Evolutionary conservation across 2,113 vertebrate species (phyloP).

Genomic region (Neomonachus schauinslandi): DNA sequence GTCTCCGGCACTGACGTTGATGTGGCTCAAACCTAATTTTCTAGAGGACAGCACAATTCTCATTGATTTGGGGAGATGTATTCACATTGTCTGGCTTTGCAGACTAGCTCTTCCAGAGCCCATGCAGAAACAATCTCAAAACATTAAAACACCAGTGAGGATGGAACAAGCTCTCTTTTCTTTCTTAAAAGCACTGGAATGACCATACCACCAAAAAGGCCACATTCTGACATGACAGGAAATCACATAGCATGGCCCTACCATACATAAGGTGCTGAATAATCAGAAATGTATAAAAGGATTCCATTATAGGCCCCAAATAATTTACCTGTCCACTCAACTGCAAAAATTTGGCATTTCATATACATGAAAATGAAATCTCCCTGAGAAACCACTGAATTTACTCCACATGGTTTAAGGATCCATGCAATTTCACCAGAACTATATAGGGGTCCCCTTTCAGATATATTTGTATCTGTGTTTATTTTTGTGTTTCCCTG

Average conservation of each 20-base stretch:
- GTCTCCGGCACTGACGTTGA: constrained; percentile 60
- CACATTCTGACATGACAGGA: background rate
- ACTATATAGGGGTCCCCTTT: background rate
- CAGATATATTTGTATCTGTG: background rate
- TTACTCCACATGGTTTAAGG: constrained; percentile 45
- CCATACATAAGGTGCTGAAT: constrained; percentile 49
- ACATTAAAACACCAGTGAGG: constrained; percentile 22
- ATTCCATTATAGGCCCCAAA: constrained; percentile 54
- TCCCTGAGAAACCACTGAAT: constrained; percentile 68
- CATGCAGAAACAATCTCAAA: constrained; percentile 51
- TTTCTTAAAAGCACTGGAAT: constrained; percentile 38
- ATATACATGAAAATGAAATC: constrained; percentile 63
- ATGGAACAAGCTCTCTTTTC: background rate
- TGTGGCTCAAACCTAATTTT: constrained; percentile 77
- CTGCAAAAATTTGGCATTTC: constrained; percentile 71
- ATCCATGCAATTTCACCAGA: constrained; percentile 43
- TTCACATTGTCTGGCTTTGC: constrained; percentile 47
- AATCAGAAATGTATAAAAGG: constrained; percentile 65
- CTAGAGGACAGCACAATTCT: constrained; percentile 60
- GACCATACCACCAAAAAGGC: constrained; percentile 18
- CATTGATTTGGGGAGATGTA: constrained; percentile 64
- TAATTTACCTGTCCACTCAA: constrained; percentile 50
- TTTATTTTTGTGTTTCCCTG: constrained; percentile 48
- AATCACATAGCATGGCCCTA: background rate
- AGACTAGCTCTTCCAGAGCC: background rate